Evolutionary conservation across 2,888 invertebrate species (phyloP).

Genomic region (Eupithecia exiguata): DNA sequence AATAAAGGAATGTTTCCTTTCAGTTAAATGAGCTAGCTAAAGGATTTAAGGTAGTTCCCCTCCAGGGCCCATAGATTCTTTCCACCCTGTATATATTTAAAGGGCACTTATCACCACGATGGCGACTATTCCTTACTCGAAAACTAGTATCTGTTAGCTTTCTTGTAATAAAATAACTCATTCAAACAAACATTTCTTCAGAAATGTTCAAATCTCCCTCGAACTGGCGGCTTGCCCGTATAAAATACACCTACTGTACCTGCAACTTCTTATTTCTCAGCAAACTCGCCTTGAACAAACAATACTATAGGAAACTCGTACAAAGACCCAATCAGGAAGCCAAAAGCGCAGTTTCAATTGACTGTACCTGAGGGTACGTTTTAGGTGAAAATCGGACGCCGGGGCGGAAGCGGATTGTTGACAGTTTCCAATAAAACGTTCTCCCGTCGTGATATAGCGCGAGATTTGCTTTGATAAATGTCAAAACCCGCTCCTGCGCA

Average conservation of each 20-base stretch:
- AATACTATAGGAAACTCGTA: slow-evolving; percentile 22
- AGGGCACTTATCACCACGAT: too few relatives aligned
- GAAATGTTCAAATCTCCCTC: background rate
- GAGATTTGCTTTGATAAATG: background rate
- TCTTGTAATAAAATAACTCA: background rate
- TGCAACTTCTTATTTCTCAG: slow-evolving; percentile 1
- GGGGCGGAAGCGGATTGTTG: background rate
- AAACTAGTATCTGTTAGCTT: background rate
- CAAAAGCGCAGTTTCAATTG: slow-evolving; percentile 29
- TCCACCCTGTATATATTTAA: too few relatives aligned
- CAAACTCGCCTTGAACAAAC: slow-evolving; percentile 9
- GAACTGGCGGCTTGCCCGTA: background rate
- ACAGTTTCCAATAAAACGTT: background rate
- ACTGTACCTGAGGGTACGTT: slow-evolving; percentile 25
- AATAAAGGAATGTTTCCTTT: too few relatives aligned
- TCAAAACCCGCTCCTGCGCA: background rate
- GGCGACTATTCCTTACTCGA: too few relatives aligned
- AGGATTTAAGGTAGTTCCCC: too few relatives aligned
- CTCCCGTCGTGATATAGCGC: background rate
- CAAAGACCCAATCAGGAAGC: slow-evolving; percentile 28
- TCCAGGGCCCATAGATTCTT: too few relatives aligned
- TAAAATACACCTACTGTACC: background rate
- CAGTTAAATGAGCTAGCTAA: too few relatives aligned
- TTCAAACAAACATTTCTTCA: background rate
- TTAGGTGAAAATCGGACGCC: background rate